Evolutionary conservation across 1,140 invertebrate genomes (phyloP).

Genomic region (Temnothorax longispinosus): DNA sequence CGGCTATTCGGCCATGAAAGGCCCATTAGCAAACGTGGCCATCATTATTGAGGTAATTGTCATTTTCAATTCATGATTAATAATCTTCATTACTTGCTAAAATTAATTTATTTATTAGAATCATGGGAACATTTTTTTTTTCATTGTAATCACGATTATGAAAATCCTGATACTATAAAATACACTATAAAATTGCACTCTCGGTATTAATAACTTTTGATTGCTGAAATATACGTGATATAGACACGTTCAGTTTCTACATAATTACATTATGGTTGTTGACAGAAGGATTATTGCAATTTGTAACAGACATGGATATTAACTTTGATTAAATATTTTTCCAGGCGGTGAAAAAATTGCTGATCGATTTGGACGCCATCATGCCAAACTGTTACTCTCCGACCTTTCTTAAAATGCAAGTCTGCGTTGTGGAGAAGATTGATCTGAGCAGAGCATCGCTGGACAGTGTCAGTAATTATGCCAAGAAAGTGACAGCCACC

Average conservation of each 20-base stretch:
- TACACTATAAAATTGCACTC: not conserved
- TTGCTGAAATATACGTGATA: not conserved
- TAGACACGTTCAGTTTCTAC: not conserved
- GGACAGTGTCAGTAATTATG: not conserved
- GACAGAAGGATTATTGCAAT: not conserved
- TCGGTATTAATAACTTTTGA: not conserved
- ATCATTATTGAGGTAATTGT: not conserved
- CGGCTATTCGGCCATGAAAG: not conserved
- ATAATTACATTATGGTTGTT: not conserved
- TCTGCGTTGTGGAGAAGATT: not conserved
- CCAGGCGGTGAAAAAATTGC: not conserved
- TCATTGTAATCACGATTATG: too few relatives aligned
- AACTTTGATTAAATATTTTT: not conserved
- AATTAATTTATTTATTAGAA: not conserved
- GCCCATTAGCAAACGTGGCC: not conserved
- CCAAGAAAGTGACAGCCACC: not conserved
- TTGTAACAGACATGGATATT: not conserved
- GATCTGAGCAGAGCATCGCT: not conserved
- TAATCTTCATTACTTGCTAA: not conserved
- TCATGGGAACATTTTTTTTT: not conserved
- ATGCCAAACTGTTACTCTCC: constrained; percentile 6
- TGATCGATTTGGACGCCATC: not conserved
- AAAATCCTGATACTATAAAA: too few relatives aligned
- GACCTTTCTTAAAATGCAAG: not conserved
- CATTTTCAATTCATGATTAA: not conserved